phyloP scores from a whole-genome alignment of 2,888 invertebrate genomes.

The Quadriops clusia region DNA sequence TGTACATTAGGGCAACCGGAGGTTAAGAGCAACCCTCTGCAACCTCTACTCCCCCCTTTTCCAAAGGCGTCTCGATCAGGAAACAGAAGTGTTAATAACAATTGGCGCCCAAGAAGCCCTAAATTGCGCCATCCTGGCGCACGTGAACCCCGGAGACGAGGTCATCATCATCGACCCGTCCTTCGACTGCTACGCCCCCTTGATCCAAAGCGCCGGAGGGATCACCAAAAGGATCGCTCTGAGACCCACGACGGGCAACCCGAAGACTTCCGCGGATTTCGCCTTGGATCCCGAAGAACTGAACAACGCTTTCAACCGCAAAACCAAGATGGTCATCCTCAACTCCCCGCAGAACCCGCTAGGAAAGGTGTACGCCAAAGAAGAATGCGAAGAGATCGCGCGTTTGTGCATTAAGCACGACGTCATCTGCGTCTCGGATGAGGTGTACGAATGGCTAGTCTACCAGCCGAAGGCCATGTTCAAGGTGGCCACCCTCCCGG shows the following conservation, averaged over 20 bases:
- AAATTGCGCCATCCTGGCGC: slow-evolving; percentile 68
- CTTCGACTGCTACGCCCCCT: slow-evolving; percentile 94
- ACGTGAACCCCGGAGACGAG: slow-evolving; percentile 76
- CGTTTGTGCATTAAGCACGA: slow-evolving; percentile 84
- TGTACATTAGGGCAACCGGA: slow-evolving; percentile 56
- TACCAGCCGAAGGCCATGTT: slow-evolving; percentile 73
- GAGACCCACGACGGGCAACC: too few species aligned
- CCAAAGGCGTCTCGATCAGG: slow-evolving; percentile 61
- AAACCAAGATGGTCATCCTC: slow-evolving; percentile 86
- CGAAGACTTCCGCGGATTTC: too few species aligned
- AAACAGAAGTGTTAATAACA: slow-evolving; percentile 77
- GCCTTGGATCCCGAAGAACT: slow-evolving; percentile 73
- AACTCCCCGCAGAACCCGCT: slow-evolving; percentile 97
- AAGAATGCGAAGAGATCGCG: slow-evolving; percentile 67
- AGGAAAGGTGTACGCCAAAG: slow-evolving; percentile 71
- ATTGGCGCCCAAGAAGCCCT: slow-evolving; percentile 91
- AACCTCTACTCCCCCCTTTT: slow-evolving; percentile 74
- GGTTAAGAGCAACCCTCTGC: slow-evolving; percentile 70
- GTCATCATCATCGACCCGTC: slow-evolving; percentile 96
- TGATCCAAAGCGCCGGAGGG: slow-evolving; percentile 82
- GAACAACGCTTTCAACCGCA: slow-evolving; percentile 62
- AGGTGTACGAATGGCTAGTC: slow-evolving; percentile 96
- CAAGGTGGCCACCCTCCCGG: slow-evolving; percentile 84
- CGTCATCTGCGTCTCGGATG: slow-evolving; percentile 84
- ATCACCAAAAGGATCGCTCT: slow-evolving; percentile 77